Percentiles rank a stretch among this genome's conserved stretches.
phyloP scores from a whole-genome alignment of 2,797 vertebrate genomes.

The Amblyraja radiata region DNA sequence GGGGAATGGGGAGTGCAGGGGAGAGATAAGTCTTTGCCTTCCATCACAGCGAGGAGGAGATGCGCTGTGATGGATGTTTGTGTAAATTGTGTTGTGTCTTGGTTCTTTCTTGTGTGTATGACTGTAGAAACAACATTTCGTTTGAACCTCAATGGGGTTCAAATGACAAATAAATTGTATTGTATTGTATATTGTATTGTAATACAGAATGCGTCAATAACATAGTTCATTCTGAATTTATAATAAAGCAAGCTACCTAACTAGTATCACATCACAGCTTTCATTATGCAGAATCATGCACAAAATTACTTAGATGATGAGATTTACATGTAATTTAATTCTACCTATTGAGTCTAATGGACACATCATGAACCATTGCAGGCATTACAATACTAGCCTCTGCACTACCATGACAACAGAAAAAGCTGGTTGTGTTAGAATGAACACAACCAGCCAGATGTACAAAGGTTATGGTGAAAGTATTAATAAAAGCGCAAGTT shows the following conservation, averaged over 20 bases:
- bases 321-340: background rate
- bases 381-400: background rate
- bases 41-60: too few relatives aligned
- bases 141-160: too few relatives aligned
- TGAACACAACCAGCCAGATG: too few relatives aligned
- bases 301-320: conserved; percentile 6
- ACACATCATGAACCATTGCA: background rate
- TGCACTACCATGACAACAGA: background rate
- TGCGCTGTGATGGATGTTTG: too few relatives aligned
- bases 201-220: background rate
- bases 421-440: background rate
- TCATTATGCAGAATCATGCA: background rate
- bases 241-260: background rate
- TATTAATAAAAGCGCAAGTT: background rate
- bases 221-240: background rate
- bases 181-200: too few relatives aligned
- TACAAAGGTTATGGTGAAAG: background rate
- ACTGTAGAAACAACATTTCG: too few relatives aligned
- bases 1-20: too few relatives aligned
- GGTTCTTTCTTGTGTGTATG: too few relatives aligned
- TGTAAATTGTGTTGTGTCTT: too few relatives aligned
- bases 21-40: too few relatives aligned
- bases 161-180: too few relatives aligned
- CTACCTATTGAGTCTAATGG: conserved; percentile 5
- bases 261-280: background rate